These are phyloP conservation scores for Elmis aenea DNA, from an alignment of 2,888 invertebrate species.

Conservation along the genomic window DNA sequence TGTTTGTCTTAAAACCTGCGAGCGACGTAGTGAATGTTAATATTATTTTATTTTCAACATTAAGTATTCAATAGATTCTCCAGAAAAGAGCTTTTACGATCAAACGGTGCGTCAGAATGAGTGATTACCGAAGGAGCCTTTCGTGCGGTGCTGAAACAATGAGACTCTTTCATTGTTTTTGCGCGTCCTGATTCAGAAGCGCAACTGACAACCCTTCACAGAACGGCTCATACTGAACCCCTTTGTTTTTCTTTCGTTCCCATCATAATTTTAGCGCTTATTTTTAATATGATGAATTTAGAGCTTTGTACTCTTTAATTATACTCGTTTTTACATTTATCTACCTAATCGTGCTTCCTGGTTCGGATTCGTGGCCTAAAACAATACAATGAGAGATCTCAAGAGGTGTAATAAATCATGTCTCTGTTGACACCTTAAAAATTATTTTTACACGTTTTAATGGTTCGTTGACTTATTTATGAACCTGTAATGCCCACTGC, in stretches of 20 bases:
- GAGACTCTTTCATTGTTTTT: slow-evolving; percentile 49
- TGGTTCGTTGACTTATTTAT: no score
- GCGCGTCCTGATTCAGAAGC: slow-evolving; percentile 41
- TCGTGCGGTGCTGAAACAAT: slow-evolving; percentile 39
- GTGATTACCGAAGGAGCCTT: slow-evolving; percentile 38
- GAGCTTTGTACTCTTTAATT: slow-evolving; percentile 49
- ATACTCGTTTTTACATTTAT: slow-evolving; percentile 49
- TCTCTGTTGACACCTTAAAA: no score
- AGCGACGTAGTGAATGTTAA: no score
- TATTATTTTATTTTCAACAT: no score
- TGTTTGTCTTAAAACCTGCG: no score
- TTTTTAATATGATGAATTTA: slow-evolving; percentile 49
- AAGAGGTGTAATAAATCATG: slow-evolving; percentile 47
- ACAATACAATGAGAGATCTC: slow-evolving; percentile 40
- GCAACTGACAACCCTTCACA: slow-evolving; percentile 47
- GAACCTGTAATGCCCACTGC: no score
- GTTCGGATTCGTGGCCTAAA: slow-evolving; percentile 29
- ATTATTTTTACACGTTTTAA: no score
- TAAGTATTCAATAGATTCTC: no score
- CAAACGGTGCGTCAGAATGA: slow-evolving; percentile 37
- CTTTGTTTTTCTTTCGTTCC: slow-evolving; percentile 47
- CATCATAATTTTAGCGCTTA: slow-evolving; percentile 46
- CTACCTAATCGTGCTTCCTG: slow-evolving; percentile 49
- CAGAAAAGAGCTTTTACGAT: slow-evolving; percentile 16
- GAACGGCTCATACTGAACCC: slow-evolving; percentile 38